Evolutionary conservation across 1,140 invertebrate species (phyloP), one percentile per base, ranked within the genome.

Genomic region (Bombus picipes): DNA sequence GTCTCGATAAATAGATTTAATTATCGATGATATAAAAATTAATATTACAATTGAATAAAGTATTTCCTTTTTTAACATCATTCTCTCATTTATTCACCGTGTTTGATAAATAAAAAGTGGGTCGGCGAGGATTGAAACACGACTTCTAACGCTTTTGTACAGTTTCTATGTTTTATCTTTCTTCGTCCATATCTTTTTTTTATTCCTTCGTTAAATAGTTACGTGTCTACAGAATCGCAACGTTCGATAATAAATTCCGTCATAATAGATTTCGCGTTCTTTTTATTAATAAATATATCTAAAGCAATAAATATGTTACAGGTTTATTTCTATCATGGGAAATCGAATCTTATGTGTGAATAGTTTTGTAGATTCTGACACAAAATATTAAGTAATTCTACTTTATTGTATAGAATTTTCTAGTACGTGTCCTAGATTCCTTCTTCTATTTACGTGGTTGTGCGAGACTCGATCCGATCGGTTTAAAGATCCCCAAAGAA

Each of bases 401-500:
- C 34, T 12, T 13, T 57, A 32, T 41, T 25, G 4, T 32, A 72
- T 37, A 53, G 13, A 75, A 75, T 66, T 53, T 32, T 47, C 39
- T 32, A 32, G 28, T 39, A 10, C n/a, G 32, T 37, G 37, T 4
- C 12, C n/a, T 28, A 34, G 41, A 47, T 65, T 57, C 3, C 28
- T 10, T 37, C n/a, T 32, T 62, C 22, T 75, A 43, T 66, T 81
- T 59, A 10, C 28, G 18, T 13, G 22, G 9, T 22, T n/a, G 39
- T 28, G 25, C 22, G 81, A 83, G 68, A 83, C 81, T 41, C 43
- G 72, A 75, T 41, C 57, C 43, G 72, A 75, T 41, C 57, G 59
- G 25, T 66, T 83, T 83, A 83, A 83, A 62, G 41, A 83, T 83
- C 81, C 81, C 72, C 41, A 39, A 75, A 75, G 72, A 83, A 75